Evolutionary conservation across 2,113 vertebrate genomes (phyloP).

Genomic region (Proterorhinus semilunaris): DNA sequence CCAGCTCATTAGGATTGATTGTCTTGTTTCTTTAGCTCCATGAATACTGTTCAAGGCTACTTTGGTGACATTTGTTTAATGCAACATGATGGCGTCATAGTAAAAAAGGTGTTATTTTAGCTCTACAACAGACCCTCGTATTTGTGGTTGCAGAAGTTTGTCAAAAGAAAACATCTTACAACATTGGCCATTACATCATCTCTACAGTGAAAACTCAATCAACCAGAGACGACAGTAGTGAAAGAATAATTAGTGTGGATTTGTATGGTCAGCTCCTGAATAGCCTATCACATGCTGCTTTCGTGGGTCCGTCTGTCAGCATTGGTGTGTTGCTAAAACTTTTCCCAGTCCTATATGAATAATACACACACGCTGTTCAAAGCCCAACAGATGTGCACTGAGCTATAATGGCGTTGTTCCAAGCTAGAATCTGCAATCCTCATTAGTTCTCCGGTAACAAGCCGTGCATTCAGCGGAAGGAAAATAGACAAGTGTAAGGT

Average conservation of each 20-base stretch:
- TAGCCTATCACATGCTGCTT: slow-evolving; percentile 15
- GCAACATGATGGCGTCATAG: too few relatives aligned
- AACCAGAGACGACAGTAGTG: slow-evolving; percentile 13
- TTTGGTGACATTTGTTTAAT: too few relatives aligned
- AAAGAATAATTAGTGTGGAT: slow-evolving; percentile 14
- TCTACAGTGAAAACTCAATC: slow-evolving; percentile 16
- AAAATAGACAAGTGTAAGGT: slow-evolving; percentile 37
- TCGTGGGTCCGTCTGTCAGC: slow-evolving; percentile 18
- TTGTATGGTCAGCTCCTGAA: not conserved
- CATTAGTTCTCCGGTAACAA: slow-evolving; percentile 61
- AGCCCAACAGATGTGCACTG: slow-evolving; percentile 36
- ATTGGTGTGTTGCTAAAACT: slow-evolving; percentile 29
- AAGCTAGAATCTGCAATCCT: slow-evolving; percentile 29
- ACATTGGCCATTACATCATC: slow-evolving; percentile 5
- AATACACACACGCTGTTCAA: slow-evolving; percentile 26
- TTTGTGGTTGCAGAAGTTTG: not conserved
- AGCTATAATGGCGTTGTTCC: slow-evolving; percentile 10
- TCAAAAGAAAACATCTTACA: not conserved
- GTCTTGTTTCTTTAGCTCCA: not conserved
- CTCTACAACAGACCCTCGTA: too few relatives aligned
- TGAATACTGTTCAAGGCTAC: too few relatives aligned
- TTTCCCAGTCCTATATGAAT: slow-evolving; percentile 24
- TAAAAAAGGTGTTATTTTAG: too few relatives aligned
- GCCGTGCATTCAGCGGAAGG: slow-evolving; percentile 34
- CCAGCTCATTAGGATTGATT: not conserved